Evolutionary conservation across 2,888 invertebrate genomes (phyloP), one percentile per base, ranked within the genome.

Genomic region (Ophion ellenae): DNA sequence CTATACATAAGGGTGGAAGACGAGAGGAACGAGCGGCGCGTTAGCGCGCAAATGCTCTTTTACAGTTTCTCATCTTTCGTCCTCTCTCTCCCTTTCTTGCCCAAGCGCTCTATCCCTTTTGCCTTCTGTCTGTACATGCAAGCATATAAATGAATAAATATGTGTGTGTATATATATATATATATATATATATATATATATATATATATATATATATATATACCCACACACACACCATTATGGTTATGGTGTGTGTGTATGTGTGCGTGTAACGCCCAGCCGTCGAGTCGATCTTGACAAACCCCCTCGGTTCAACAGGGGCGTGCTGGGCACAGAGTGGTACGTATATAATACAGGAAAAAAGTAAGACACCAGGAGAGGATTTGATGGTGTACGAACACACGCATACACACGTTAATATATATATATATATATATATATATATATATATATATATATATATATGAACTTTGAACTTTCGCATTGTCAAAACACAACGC

Each of bases 251-350:
- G 4, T 32, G 32, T 32, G 4, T 32, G 32, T 4, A 32, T 32
- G 32, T 28, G 24, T 45, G n/a, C 11, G 17, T 59, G 64, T 75
- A 66, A 47, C 14, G 75, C 66, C 24, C 82, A 69, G 66, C 17
- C 57, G 59, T 81, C 45, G 63, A 73, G 80, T 57, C 71, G 59
- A 70, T 79, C 81, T 66, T 64, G 85, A 79, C 59, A 79, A 82
- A 61, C 84, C 85, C 85, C 83, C 84, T 84, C 53, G 86, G 85
- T 88, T 85, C 84, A 86, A 81, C 86, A 75, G 84, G 73, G 71
- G 81, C 85, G 91, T 89, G 87, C 90, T 89, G 90, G 90, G 86
- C 87, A 87, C 87, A 87, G 85, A 87, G 81, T 86, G 90, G 90
- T 88, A 90, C 91, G 88, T 83, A 77, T 57, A 80, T 64, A 81